Conservation (phyloP, 2,888 invertebrate species). For the Ptilodon capucinus region DNA sequence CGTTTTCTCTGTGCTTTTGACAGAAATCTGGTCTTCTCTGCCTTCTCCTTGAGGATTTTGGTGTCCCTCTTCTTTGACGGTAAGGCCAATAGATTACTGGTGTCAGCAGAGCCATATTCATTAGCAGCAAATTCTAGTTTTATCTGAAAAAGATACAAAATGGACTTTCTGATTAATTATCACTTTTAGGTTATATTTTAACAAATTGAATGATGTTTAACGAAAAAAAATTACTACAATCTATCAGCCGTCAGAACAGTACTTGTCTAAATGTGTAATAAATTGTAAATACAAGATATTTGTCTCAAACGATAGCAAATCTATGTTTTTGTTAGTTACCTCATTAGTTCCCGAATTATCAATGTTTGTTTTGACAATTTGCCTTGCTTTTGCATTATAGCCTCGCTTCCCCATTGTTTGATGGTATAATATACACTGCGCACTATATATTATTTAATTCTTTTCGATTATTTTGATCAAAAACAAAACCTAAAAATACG, state of each 20-base stretch:
- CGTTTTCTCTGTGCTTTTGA: slow-evolving; percentile 94
- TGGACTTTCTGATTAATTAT: too few relatives aligned
- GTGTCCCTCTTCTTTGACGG: slow-evolving; percentile 92
- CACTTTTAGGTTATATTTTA: too few relatives aligned
- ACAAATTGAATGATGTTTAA: too few relatives aligned
- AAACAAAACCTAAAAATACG: not conserved
- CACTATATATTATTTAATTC: not conserved
- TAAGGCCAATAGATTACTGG: slow-evolving; percentile 90
- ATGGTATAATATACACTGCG: slow-evolving; percentile 14
- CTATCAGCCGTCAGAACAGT: too few relatives aligned
- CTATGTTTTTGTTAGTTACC: slow-evolving; percentile 66
- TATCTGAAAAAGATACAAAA: slow-evolving; percentile 82
- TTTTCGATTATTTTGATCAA: not conserved
- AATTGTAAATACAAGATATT: too few relatives aligned
- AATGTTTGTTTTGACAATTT: slow-evolving; percentile 85
- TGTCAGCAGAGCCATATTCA: slow-evolving; percentile 84
- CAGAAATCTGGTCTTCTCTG: slow-evolving; percentile 85
- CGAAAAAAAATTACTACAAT: too few relatives aligned
- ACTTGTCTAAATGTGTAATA: too few relatives aligned
- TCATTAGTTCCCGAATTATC: slow-evolving; percentile 87
- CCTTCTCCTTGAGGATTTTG: slow-evolving; percentile 83
- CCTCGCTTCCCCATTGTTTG: slow-evolving; percentile 86
- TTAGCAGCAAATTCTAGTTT: slow-evolving; percentile 84
- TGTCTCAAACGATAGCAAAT: too few relatives aligned
- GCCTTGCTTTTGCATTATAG: slow-evolving; percentile 89